These are phyloP conservation scores for Micrastur ruficollis DNA, from an alignment of 2,797 vertebrate genomes.

Conservation along the genomic window DNA sequence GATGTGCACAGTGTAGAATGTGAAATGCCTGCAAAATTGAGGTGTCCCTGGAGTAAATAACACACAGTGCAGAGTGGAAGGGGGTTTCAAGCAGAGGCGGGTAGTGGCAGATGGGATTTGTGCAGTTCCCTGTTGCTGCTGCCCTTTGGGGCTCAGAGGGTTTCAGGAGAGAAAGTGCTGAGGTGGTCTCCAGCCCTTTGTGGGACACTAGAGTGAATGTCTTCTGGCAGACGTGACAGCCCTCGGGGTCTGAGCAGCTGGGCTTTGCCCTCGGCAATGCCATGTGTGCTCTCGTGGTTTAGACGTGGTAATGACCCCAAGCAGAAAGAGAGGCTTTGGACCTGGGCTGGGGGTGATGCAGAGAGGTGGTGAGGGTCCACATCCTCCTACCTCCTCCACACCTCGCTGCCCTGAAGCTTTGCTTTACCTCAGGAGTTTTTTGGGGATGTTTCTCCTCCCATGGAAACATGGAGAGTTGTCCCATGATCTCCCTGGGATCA, in stretches of 20 bases:
- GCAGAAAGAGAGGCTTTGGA: not conserved
- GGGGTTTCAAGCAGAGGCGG: not conserved
- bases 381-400: not conserved
- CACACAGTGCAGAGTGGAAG: not conserved
- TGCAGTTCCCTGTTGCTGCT: not conserved
- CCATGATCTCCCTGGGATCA: not conserved
- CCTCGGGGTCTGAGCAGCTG: not conserved
- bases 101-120: not conserved
- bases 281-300: not conserved
- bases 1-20: not conserved
- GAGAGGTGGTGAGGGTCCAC: not conserved
- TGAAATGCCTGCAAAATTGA: not conserved
- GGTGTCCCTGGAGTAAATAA: not conserved
- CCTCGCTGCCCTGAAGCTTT: not conserved
- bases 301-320: not conserved
- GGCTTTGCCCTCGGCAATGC: accelerated
- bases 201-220: not conserved
- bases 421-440: not conserved
- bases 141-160: not conserved
- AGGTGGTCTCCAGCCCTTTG: not conserved
- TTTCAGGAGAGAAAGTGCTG: not conserved
- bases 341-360: not conserved
- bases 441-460: not conserved
- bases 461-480: not conserved
- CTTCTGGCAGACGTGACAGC: not conserved